Conservation (phyloP, 2,113 vertebrate genomes). For the Riparia riparia region DNA sequence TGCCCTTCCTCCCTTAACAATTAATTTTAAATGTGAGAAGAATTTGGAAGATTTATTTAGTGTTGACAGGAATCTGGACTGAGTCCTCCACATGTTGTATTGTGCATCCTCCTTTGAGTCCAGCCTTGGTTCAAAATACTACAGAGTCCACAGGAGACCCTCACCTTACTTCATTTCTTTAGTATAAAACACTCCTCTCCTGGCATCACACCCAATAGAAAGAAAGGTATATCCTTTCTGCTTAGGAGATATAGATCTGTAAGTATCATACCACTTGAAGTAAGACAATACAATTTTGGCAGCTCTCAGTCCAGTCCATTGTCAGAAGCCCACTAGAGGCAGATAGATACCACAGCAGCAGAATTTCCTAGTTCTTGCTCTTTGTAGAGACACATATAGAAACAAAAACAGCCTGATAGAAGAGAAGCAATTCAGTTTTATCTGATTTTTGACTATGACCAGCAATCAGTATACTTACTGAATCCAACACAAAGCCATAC, state of each 20-base stretch:
- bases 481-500: neutral
- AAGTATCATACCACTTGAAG: neutral
- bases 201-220: neutral
- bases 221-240: neutral
- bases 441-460: neutral
- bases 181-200: neutral
- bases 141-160: neutral
- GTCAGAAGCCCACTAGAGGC: neutral
- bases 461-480: neutral
- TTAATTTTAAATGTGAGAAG: constrained; percentile 30
- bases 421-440: neutral
- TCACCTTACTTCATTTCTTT: neutral
- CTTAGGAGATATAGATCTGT: neutral
- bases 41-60: constrained; percentile 3
- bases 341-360: neutral
- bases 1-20: neutral
- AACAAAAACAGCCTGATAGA: neutral
- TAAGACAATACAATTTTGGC: neutral
- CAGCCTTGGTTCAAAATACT: neutral
- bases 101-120: neutral
- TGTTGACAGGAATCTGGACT: constrained; percentile 2
- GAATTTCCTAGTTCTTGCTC: neutral
- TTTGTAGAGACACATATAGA: neutral
- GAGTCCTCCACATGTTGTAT: neutral
- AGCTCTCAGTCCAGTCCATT: neutral